Evolutionary conservation across 2,113 vertebrate genomes (phyloP).

Genomic region (Oncorhynchus nerka): DNA sequence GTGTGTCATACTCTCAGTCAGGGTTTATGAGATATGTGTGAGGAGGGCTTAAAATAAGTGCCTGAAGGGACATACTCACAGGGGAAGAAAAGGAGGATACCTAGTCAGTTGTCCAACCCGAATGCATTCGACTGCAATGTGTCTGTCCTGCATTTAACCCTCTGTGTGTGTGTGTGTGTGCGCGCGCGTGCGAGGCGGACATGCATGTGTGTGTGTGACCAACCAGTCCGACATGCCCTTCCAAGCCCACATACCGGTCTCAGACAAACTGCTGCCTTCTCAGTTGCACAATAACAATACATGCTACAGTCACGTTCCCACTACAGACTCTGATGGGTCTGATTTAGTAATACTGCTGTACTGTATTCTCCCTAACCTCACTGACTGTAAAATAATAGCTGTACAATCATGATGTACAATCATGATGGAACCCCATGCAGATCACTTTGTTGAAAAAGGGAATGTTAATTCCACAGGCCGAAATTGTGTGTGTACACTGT

Average conservation of each 20-base stretch:
- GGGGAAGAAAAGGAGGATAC: neutral
- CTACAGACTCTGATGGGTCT: slow-evolving; percentile 14
- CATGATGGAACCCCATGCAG: neutral
- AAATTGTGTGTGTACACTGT: slow-evolving; percentile 2
- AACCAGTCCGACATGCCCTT: too few species aligned
- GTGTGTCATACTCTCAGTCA: neutral
- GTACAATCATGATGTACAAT: neutral
- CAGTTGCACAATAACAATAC: slow-evolving; percentile 52
- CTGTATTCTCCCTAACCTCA: neutral
- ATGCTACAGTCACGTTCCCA: slow-evolving; percentile 30
- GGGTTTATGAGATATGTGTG: neutral
- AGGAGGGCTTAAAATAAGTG: neutral
- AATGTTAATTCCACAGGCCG: neutral
- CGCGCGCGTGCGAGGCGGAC: neutral
- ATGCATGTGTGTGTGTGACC: slow-evolving; percentile 6
- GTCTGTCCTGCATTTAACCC: too few species aligned
- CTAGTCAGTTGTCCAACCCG: too few species aligned
- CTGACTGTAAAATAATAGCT: too few species aligned
- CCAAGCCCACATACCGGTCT: slow-evolving; percentile 62
- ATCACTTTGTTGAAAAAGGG: neutral
- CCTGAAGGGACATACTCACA: neutral
- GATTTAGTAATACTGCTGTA: slow-evolving; percentile 21
- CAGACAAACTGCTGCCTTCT: slow-evolving; percentile 47
- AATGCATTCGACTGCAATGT: too few species aligned
- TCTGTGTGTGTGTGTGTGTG: neutral